Percentiles rank a stretch among this genome's conserved stretches.
Conservation (phyloP, 2,888 invertebrate genomes). For the Stenchaetothrips biformis region DNA sequence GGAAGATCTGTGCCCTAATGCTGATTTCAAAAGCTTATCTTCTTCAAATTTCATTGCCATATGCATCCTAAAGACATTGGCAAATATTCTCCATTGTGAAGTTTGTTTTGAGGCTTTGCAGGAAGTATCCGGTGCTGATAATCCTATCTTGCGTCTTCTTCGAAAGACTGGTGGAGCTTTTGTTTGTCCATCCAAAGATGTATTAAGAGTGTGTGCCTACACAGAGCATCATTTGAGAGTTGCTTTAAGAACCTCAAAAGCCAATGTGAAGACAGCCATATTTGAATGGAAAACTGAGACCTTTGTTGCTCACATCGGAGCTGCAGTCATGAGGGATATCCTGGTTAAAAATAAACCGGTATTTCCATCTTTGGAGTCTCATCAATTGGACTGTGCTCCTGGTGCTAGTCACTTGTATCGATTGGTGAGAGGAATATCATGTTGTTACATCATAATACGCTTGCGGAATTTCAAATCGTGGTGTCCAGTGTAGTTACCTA, state of each 20-base stretch:
- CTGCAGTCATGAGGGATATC: neutral
- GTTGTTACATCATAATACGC: neutral
- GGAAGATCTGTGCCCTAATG: neutral
- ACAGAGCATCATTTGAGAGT: neutral
- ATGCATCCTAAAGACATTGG: neutral
- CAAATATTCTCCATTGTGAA: neutral
- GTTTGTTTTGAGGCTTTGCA: neutral
- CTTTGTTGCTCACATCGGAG: neutral
- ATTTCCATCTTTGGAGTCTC: neutral
- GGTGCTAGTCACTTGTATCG: neutral
- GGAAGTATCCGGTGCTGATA: neutral
- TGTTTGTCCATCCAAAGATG: neutral
- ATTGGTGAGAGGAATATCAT: neutral
- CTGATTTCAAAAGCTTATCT: neutral
- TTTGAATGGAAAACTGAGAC: neutral
- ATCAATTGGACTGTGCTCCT: neutral
- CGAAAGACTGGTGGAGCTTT: neutral
- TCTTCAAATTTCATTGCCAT: neutral
- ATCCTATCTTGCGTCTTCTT: neutral
- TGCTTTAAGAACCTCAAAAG: neutral
- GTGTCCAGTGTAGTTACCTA: neutral
- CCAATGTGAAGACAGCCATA: neutral
- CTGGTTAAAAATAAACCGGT: neutral
- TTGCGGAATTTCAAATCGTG: neutral
- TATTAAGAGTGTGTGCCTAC: neutral